Conservation (phyloP, 2,797 vertebrate species). For the Falco novaeseelandiae region DNA sequence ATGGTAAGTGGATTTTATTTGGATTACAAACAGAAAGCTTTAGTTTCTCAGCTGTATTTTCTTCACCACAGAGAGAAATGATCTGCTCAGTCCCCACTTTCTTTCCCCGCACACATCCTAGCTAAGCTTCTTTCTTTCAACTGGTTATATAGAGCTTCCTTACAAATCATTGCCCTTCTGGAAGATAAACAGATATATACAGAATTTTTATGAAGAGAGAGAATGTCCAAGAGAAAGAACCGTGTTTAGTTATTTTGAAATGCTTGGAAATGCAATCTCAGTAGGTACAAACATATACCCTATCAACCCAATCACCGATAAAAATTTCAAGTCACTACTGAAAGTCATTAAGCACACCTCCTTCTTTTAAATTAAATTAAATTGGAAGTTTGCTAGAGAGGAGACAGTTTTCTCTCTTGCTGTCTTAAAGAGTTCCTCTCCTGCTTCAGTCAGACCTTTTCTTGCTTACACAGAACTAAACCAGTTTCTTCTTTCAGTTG, state of each 20-base stretch:
- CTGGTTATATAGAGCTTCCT: background rate
- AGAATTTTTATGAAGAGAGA: background rate
- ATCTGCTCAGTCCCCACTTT: background rate
- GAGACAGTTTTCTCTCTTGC: background rate
- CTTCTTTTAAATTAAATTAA: background rate
- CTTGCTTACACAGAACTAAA: background rate
- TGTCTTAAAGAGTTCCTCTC: background rate
- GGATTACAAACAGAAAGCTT: background rate
- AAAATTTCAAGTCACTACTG: background rate
- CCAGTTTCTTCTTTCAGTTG: background rate
- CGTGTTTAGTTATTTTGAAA: background rate
- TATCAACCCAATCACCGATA: background rate
- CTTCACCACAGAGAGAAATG: background rate
- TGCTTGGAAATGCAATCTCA: background rate
- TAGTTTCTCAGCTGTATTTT: background rate
- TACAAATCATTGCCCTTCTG: background rate
- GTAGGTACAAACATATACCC: background rate
- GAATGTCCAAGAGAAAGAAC: background rate
- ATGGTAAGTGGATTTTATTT: background rate
- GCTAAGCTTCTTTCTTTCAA: background rate
- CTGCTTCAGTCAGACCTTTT: background rate
- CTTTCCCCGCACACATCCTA: background rate
- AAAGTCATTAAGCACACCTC: background rate
- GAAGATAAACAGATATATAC: background rate
- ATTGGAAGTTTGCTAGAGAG: background rate